A percentile compares a stretch with the other conserved stretches of the same genome.
phyloP scores from a whole-genome alignment of 2,888 invertebrate species.

The Scaptomyza polygonia region DNA sequence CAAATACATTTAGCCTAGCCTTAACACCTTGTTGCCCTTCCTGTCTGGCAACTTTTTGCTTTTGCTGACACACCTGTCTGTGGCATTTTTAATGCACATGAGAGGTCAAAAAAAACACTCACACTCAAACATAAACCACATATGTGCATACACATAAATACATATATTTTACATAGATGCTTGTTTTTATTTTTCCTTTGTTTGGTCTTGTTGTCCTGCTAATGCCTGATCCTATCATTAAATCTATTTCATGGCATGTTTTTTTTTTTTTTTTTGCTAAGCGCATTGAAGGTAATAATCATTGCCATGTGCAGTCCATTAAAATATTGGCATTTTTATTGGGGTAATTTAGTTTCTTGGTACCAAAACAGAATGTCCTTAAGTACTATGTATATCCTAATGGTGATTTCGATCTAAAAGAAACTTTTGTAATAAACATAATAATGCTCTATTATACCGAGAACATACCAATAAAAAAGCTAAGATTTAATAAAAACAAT shows the following conservation, averaged over 20 bases:
- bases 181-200: too few species aligned
- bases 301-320: constrained; percentile 29
- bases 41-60: not conserved
- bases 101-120: constrained; percentile 12
- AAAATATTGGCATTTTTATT: constrained; percentile 2
- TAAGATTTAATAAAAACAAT: too few species aligned
- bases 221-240: constrained; percentile 30
- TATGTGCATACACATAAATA: too few species aligned
- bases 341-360: not conserved
- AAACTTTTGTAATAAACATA: too few species aligned
- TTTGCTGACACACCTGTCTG: constrained; percentile 38
- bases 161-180: not conserved
- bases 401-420: too few species aligned
- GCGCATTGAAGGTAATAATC: constrained; percentile 15
- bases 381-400: too few species aligned
- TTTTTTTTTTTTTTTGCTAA: constrained; percentile 5
- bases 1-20: not conserved
- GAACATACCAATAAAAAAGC: too few species aligned
- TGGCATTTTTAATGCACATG: constrained; percentile 21
- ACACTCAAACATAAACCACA: not conserved
- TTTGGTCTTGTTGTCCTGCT: too few species aligned
- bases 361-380: not conserved
- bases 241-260: constrained; percentile 13
- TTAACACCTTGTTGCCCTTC: not conserved
- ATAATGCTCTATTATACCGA: too few species aligned